Evolutionary conservation across 2,797 vertebrate genomes (phyloP), one percentile per base, ranked within the genome.

Genomic region (Fistularia commersonii): DNA sequence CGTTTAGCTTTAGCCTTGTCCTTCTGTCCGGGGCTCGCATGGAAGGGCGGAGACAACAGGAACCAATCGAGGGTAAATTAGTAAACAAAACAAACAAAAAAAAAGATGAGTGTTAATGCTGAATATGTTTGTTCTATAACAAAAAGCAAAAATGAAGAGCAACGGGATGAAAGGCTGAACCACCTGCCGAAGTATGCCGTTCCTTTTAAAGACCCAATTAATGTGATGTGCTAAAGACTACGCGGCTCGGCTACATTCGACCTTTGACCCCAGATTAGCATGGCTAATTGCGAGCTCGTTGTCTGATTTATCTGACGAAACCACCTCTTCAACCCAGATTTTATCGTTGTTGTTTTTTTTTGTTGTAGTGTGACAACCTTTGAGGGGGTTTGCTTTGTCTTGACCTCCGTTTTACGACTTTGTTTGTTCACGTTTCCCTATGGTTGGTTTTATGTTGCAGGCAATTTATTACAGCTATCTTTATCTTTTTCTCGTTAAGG

Each of bases 321-420:
- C 6, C 32, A 8, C 33, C 36, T 60, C 41, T 39, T 55, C 31
- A 59, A 62, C 4, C 5, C 8, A 1, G 0, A 7, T 40, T 51
- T 61, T 49, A 55, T 14, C 13, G 7, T 10, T 4, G 9, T 8
- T 9, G 15, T 6, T 31, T 15, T 37, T 35, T 44, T 51, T 42
- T n/a, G n/a, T n/a, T n/a, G n/a, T n/a, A n/a, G 8, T 48, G 9
- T 11, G 23, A 62, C 15, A 23, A 23, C 40, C 41, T 41, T 57
- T 65, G 44, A 56, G 34, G 34, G 13, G 38, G 47, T 63, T 54
- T 34, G 13, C 57, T 58, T 56, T 15, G 33, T 41, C 37, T 50
- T n/a, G 13, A 41, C 48, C 46, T 54, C 40, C 11, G 4, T 41
- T 63, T 58, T 14, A 66, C n/a, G 14, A 47, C 32, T 23, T 48